Evolutionary conservation across 2,888 invertebrate genomes (phyloP), one percentile per base, ranked within the genome.

Genomic region (Metopia argyrocephala): DNA sequence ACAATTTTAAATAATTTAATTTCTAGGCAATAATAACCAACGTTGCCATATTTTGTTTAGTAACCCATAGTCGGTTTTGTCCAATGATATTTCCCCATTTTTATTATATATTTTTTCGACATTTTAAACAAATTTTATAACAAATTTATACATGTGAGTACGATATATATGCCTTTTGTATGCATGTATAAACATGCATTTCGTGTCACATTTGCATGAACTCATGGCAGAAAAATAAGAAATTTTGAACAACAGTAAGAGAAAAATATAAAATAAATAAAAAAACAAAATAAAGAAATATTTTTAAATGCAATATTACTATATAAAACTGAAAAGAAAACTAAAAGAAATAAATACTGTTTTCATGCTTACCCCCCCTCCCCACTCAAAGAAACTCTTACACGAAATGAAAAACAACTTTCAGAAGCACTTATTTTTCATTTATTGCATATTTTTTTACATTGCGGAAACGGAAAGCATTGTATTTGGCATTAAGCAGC

Each of bases 151-250:
- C 15, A 3, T 9, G 38, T 1, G 3, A 12, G 38, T 15, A 3
- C 12, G 12, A 15, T 38, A 15, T 12, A 38, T 38, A 9, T 69
- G 61, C 50, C 61, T 66, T 38, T 38, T 50, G 54, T 71, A 75
- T 78, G 78, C 81, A 81, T 65, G 81, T 70, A 74, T 74, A 54
- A 65, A 65, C 78, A 81, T 78, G 81, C 74, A 70, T 65, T 62
- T 61, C 61, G 61, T 81, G 78, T 74, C 70, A 70, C 56, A 78
- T 81, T 81, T 81, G 81, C 78, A 78, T 76, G 78, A 61, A 75
- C 46, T 48, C 70, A 46, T 50, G 78, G 61, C 59, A 62, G 46
- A 74, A 74, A n/a, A 66, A 78, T 59, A 52, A 50, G 5, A 31
- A 31, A 20, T 3, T 50, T 61, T 9, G 3, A 38, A 38, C 38